These are phyloP conservation scores for Eremobia ochroleuca DNA, from an alignment of 2,888 invertebrate species.

Conservation along the genomic window DNA sequence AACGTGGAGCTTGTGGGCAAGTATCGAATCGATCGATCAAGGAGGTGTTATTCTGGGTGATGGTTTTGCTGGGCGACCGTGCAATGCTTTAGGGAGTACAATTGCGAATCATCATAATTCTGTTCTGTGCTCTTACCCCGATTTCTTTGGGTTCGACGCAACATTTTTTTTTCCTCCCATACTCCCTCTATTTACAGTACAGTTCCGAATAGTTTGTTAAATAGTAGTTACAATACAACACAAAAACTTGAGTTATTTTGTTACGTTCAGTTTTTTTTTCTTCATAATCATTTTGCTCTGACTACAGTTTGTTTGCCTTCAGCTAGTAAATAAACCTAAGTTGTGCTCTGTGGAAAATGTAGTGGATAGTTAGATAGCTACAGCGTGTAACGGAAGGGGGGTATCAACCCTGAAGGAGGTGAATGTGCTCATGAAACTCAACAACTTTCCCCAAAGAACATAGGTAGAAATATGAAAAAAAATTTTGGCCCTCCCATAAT, in stretches of 20 bases:
- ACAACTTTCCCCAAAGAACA: no score
- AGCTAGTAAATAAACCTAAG: background rate
- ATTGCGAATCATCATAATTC: background rate
- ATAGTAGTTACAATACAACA: background rate
- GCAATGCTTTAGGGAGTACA: background rate
- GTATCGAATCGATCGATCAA: slow-evolving; percentile 28
- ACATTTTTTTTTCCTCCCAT: background rate
- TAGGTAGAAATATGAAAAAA: no score
- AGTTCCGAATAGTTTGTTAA: background rate
- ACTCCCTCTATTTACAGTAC: background rate
- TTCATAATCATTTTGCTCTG: background rate
- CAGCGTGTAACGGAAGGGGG: no score
- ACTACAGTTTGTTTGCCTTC: background rate
- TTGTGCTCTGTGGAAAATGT: background rate
- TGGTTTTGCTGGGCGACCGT: background rate
- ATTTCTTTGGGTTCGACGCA: background rate
- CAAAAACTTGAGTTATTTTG: background rate
- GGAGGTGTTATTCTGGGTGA: background rate
- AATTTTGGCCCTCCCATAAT: no score
- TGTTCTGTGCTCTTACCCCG: background rate
- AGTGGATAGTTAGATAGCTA: no score
- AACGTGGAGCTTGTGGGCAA: slow-evolving; percentile 12
- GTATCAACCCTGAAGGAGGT: no score
- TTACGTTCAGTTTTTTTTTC: background rate
- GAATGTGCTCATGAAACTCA: no score